Evolutionary conservation across 2,888 invertebrate genomes (phyloP), one percentile per base, ranked within the genome.

Genomic region (Drosophila paramelanica): DNA sequence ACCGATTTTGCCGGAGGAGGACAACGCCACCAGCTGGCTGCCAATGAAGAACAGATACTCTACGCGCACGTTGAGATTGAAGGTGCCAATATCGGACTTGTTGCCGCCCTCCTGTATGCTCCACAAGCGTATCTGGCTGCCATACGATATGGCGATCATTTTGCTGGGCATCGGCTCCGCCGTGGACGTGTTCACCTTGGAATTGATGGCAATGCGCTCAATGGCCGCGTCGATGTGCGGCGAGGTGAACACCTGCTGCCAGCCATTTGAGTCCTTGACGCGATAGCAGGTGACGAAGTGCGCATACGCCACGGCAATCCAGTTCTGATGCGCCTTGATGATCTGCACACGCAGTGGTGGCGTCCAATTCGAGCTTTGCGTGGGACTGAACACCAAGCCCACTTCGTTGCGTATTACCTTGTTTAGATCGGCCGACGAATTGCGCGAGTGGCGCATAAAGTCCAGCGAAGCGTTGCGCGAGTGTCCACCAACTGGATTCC

Each of bases 1-100:
- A 1, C 99, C 99, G 23, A 99, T 97, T 93, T 98, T 98, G 5
- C 98, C 98, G 7, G 95, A 95, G 2, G 96, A 95, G 45, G 98
- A 98, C 27, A 99, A 93, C 0, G 99, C 99, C n/a, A 99, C 99
- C 77, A 99, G 93, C 91, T 99, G 99, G 78, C 97, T 98, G 0
- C 99, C 99, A 91, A 99, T 99, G 92, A 99, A 99, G 91, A 99
- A 97, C 58, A 99, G 94, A 92, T 98, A 97, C 91, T 99, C 99
- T 8, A 99, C 98, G 0, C 97, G 95, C 1, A 98, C 98, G 75
- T 96, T 96, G 25, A 98, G 93, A 93, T 98, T 98, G 90, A 98
- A 98, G 56, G 96, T 96, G 43, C 97, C 97, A 72, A 97, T 95
- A 89, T 96, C 96, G 2, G 95, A 94, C 88, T 95, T 94, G 53